Percentiles rank a stretch among this genome's conserved stretches.
These are phyloP conservation scores for Halocaridina rubra DNA, from an alignment of 2,888 invertebrate genomes.

Conservation along the genomic window DNA sequence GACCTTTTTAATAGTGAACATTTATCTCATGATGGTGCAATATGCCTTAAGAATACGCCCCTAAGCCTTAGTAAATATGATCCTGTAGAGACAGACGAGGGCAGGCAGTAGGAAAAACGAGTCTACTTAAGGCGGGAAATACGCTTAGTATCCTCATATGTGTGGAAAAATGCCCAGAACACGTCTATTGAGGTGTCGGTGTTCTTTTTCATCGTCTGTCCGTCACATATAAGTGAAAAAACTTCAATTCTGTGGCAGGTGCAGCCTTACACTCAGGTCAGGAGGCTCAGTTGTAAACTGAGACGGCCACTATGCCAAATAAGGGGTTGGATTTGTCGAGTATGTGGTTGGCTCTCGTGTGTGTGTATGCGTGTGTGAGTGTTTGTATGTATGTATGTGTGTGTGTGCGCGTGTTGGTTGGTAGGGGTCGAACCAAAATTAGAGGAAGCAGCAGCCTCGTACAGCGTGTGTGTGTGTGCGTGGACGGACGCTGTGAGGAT, in stretches of 20 bases:
- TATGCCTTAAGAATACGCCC: too few species aligned
- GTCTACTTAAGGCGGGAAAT: constrained; percentile 44
- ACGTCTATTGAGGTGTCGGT: neutral
- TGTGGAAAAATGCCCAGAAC: constrained; percentile 28
- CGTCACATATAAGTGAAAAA: constrained; percentile 19
- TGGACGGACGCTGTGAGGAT: constrained; percentile 23
- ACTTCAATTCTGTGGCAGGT: constrained; percentile 43
- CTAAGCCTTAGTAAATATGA: too few species aligned
- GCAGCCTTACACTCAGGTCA: constrained; percentile 32
- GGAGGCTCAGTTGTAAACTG: constrained; percentile 52
- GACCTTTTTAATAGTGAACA: too few species aligned
- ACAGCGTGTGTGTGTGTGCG: constrained; percentile 40
- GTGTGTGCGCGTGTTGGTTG: too few species aligned
- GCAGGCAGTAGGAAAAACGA: too few species aligned
- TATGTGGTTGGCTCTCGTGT: too few species aligned
- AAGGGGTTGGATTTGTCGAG: constrained; percentile 58
- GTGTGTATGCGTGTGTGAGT: too few species aligned
- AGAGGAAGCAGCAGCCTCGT: constrained; percentile 37
- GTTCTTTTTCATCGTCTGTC: neutral
- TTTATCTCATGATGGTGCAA: too few species aligned
- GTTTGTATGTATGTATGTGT: too few species aligned
- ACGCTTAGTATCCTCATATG: constrained; percentile 31
- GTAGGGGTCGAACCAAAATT: constrained; percentile 47
- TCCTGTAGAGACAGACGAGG: too few species aligned
- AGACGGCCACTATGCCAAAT: constrained; percentile 56